A percentile compares a stretch with the other conserved stretches of the same genome.
Conservation (phyloP, 2,113 vertebrate species). For the Cyanoramphus novaezelandiae region DNA sequence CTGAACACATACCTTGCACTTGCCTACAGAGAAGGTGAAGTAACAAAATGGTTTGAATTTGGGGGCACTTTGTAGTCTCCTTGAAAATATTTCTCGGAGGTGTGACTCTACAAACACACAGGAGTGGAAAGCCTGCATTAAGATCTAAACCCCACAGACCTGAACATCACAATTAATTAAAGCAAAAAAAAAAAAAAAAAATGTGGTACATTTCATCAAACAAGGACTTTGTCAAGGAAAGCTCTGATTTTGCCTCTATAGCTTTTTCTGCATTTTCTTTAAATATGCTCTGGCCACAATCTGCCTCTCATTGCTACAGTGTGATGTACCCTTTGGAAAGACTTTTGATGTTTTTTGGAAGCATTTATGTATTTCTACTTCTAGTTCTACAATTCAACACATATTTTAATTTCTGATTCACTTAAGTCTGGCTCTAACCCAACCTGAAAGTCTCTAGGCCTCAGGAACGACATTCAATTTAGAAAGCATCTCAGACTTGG, state of each 20-base stretch:
- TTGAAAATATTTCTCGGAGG: not conserved
- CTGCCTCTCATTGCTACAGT: not conserved
- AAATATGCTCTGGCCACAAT: not conserved
- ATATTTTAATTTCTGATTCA: slow-evolving; percentile 13
- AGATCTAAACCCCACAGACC: not conserved
- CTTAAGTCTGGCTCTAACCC: not conserved
- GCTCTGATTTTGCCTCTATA: not conserved
- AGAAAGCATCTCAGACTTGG: not conserved
- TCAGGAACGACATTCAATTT: not conserved
- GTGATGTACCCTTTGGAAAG: not conserved
- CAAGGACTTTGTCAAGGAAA: not conserved
- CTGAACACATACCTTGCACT: not conserved
- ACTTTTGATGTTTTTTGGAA: not conserved
- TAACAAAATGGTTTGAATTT: not conserved
- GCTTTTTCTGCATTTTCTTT: not conserved
- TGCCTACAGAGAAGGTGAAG: not conserved
- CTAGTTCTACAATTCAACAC: not conserved
- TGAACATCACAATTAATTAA: not conserved
- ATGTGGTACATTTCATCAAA: not conserved
- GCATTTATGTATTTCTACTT: not conserved
- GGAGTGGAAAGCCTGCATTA: not conserved
- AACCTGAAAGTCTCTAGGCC: not conserved
- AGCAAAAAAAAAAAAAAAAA: not conserved
- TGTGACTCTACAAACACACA: not conserved
- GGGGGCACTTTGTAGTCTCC: not conserved